These are phyloP conservation scores for Dasypolia templi DNA, from an alignment of 2,888 invertebrate genomes.

Conservation along the genomic window DNA sequence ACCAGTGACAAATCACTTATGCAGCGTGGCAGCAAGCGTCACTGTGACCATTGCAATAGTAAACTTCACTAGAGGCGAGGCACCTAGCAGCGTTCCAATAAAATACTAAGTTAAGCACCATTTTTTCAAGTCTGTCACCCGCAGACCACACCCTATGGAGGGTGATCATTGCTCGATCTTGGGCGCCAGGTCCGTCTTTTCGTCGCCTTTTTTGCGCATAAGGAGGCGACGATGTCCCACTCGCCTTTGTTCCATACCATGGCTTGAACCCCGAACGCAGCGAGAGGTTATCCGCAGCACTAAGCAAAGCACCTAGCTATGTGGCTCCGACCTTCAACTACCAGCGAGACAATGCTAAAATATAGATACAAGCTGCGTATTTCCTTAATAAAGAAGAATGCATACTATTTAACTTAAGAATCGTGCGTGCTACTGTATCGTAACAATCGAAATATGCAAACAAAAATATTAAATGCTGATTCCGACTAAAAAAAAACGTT, in stretches of 20 bases:
- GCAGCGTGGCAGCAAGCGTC: not conserved
- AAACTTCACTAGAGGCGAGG: not conserved
- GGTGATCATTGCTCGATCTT: too few species aligned
- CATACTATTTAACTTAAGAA: not conserved
- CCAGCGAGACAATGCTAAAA: not conserved
- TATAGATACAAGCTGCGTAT: not conserved
- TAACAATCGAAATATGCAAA: conserved; percentile 3
- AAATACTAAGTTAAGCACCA: not conserved
- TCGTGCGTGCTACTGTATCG: conserved; percentile 27
- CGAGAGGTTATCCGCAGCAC: too few species aligned
- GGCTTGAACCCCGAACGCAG: too few species aligned
- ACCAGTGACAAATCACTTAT: not conserved
- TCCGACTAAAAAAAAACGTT: not conserved
- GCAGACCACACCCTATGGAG: too few species aligned
- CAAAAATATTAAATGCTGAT: conserved; percentile 4
- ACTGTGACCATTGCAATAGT: not conserved
- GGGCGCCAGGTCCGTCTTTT: too few species aligned
- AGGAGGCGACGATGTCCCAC: too few species aligned
- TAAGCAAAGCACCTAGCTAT: not conserved
- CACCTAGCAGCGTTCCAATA: not conserved
- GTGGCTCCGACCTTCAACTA: not conserved
- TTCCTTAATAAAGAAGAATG: conserved; percentile 10
- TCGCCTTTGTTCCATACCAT: too few species aligned
- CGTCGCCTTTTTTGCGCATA: too few species aligned
- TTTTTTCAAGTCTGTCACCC: too few species aligned